These are phyloP conservation scores for Trichogramma pretiosum DNA, from an alignment of 1,140 invertebrate genomes.

Conservation along the genomic window DNA sequence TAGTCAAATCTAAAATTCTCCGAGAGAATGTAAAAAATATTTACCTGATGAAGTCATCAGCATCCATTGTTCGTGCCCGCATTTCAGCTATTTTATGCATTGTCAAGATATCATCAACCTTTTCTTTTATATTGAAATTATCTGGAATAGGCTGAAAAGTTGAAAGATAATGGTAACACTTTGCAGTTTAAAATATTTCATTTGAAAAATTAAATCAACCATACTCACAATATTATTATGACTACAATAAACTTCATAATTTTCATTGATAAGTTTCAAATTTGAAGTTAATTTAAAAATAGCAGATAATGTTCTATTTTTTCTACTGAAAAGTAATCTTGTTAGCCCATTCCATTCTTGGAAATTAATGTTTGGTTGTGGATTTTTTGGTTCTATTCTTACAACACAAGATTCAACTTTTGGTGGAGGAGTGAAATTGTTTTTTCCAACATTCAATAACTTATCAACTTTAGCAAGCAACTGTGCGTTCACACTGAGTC, in stretches of 20 bases:
- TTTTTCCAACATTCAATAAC: conserved; percentile 97
- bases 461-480: conserved; percentile 90
- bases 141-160: conserved; percentile 65
- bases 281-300: conserved; percentile 80
- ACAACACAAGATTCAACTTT: conserved; percentile 99
- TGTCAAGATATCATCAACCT: conserved; percentile 68
- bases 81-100: conserved; percentile 61
- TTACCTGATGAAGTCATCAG: conserved; percentile 89
- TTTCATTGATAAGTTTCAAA: conserved; percentile 77
- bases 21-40: conserved; percentile 22
- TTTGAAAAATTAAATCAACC: conserved; percentile 29
- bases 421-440: conserved; percentile 96
- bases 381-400: conserved; percentile 91
- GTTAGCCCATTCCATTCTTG: conserved; percentile 97
- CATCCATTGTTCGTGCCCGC: conserved; percentile 88
- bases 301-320: conserved; percentile 87
- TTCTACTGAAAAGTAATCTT: conserved; percentile 86
- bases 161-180: too few relatives aligned
- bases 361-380: conserved; percentile 92
- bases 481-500: conserved; percentile 94
- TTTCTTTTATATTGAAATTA: conserved; percentile 79
- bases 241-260: conserved; percentile 83
- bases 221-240: conserved; percentile 70
- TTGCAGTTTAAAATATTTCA: too few relatives aligned
- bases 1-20: too few relatives aligned